Conservation (phyloP, 1,140 invertebrate genomes). For the Drosophila persimilis region DNA sequence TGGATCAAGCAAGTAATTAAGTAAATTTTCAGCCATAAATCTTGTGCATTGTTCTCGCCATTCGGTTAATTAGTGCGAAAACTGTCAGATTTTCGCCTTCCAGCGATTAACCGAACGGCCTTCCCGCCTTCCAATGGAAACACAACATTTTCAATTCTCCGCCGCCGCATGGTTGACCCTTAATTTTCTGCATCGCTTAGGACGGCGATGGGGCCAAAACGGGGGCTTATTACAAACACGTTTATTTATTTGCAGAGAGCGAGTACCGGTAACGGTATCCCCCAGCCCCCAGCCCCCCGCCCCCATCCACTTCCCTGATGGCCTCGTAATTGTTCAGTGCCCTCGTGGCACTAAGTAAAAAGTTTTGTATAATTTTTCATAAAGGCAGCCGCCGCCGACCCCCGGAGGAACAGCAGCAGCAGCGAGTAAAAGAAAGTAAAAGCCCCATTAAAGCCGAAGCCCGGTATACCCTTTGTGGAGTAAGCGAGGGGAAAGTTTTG, state of each 20-base stretch:
- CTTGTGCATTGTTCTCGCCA: constrained; percentile 34
- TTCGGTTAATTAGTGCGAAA: constrained; percentile 33
- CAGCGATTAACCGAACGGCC: constrained; percentile 9
- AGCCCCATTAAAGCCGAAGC: neutral
- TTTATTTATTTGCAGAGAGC: constrained; percentile 56
- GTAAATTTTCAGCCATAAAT: constrained; percentile 35
- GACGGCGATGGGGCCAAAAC: constrained; percentile 17
- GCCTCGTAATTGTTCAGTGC: constrained; percentile 65
- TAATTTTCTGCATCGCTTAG: constrained; percentile 37
- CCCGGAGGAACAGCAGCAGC: constrained; percentile 19
- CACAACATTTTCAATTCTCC: constrained; percentile 22
- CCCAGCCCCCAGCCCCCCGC: neutral
- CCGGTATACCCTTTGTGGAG: too few relatives aligned
- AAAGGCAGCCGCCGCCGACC: constrained; percentile 40
- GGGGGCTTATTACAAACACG: constrained; percentile 54
- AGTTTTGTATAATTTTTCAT: constrained; percentile 79
- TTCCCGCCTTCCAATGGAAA: constrained; percentile 1
- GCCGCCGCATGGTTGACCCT: neutral
- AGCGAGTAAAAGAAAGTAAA: constrained; percentile 10
- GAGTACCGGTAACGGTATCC: too few relatives aligned
- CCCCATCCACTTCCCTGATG: constrained; percentile 16
- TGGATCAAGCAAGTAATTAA: constrained; percentile 11
- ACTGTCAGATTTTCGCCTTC: constrained; percentile 23
- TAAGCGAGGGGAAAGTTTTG: too few relatives aligned
- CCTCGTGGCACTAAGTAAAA: constrained; percentile 68